Base-by-base conservation (phyloP, 2,888 invertebrate genomes). In the Pollenia angustigena region DNA sequence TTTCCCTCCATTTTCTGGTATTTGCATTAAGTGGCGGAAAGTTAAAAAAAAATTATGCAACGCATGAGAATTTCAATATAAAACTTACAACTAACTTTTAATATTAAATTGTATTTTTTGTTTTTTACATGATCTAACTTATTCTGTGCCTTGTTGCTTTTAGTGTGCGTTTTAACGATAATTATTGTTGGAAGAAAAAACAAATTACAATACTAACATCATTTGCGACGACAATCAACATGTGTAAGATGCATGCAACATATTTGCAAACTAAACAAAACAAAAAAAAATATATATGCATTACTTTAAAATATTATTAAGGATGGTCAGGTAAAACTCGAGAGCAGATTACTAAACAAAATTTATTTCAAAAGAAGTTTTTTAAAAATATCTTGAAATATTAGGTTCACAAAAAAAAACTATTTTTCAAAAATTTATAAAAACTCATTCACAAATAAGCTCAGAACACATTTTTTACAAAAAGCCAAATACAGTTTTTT, bases 171-270 rank as follows among this genome's bases (percentile, higher is more conserved):
- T 80, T 78, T 64, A 82, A 71, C 88, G 52, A 81, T 85, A 85
- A 85, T 87, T 88, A 82, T 60, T 44, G 68, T 44, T 81, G 48
- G 78, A 72, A 78, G 74, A 81, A 85, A 69, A 84, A 84, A 87
- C 32, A 32, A 64, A 86, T 80, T 85, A 69, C 81, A 87, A 85
- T 71, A 66, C 72, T 80, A 85, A 82, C 85, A 78, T 82, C 71
- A 66, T 79, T 88, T 81, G 87, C 82, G 87, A 85, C 85, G 82
- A 79, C 85, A 80, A 82, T 76, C 84, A 83, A 81, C 87, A 81
- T 85, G 81, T 80, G 76, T 78, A 87, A 82, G 64, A 75, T 74
- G 56, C 85, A 87, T 82, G 85, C 85, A 85, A 87, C 79, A 85
- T 85, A 82, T 85, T 79, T 82, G 79, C 81, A 82, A 83, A 16